These are phyloP conservation scores for Pungitius pungitius DNA, from an alignment of 2,113 vertebrate genomes.

Conservation along the genomic window DNA sequence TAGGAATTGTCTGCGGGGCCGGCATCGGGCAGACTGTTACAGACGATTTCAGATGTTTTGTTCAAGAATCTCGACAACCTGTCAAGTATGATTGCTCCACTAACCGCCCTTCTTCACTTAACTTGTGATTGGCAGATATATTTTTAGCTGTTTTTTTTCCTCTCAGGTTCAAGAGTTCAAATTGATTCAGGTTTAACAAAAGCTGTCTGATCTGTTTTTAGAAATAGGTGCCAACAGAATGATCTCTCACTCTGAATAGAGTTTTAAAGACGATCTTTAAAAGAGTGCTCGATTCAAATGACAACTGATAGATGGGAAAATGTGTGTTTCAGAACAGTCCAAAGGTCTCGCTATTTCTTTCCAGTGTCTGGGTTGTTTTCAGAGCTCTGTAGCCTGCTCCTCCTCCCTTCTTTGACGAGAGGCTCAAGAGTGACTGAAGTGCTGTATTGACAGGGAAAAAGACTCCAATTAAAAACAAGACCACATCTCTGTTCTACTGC, in stretches of 20 bases:
- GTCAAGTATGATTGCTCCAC: conserved; percentile 39
- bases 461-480: neutral
- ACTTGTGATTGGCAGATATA: conserved; percentile 52
- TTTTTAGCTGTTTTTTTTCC: conserved; percentile 31
- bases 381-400: neutral
- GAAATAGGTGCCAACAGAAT: neutral
- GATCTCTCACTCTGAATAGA: neutral
- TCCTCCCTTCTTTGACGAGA: neutral
- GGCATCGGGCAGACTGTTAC: conserved; percentile 38
- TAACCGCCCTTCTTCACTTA: conserved; percentile 42
- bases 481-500: neutral
- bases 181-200: conserved; percentile 11
- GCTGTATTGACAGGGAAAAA: neutral
- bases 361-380: neutral
- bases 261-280: neutral
- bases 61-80: conserved; percentile 45
- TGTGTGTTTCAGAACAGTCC: neutral
- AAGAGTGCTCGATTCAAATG: neutral
- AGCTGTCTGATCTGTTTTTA: conserved; percentile 43
- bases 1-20: conserved; percentile 25
- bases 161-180: conserved; percentile 42
- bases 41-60: conserved; percentile 45
- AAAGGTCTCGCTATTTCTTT: neutral
- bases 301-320: neutral
- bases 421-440: neutral